Evolutionary conservation across 92 coral and sea anemone species (phyloP), one percentile per base, ranked within the genome.

Genomic region (Palythoa heliodiscus): DNA sequence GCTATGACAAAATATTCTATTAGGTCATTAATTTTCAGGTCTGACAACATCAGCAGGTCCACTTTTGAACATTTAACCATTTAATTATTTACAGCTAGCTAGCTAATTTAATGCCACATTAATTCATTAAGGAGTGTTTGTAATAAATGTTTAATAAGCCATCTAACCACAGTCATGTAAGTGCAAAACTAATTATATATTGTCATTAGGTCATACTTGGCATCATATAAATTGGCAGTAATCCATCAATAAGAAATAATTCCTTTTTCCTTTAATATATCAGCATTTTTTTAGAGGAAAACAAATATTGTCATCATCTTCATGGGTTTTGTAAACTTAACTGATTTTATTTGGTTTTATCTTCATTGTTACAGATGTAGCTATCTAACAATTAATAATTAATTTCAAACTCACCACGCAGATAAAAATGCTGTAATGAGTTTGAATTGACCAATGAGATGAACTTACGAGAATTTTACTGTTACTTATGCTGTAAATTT

Each of bases 401-500:
- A 66, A 80, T 80, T 66, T 48, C 5, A 23, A 48, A 80, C 40
- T 66, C 73, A 80, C 24, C 73, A 80, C 74, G 20, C 74, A 43
- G 74, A 64, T 64, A 64, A 80, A 67, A 67, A 80, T 80, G 72
- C 47, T 80, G 74, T 48, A 43, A 48, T 66, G 47, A 64, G 63
- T 66, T 80, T 53, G 9, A 80, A 52, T 39, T 66, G 74, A 11
- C 84, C 84, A 80, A 80, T 80, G 19, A 48, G 37, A 68, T 67
- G n/a, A 64, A 16, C 61, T 24, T 29, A 80, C 0, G 48, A 63
- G 22, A n/a, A 55, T 80, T 80, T 80, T 80, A 87, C 82, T 92
- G 78, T 75, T 89, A 82, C 79, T 88, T 81, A 89, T 89, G 80
- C 58, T 83, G 70, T 86, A 77, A 86, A 87, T 78, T 80, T 86